These are phyloP conservation scores for Sarcophaga carnaria DNA, from an alignment of 2,888 invertebrate species.

Conservation along the genomic window DNA sequence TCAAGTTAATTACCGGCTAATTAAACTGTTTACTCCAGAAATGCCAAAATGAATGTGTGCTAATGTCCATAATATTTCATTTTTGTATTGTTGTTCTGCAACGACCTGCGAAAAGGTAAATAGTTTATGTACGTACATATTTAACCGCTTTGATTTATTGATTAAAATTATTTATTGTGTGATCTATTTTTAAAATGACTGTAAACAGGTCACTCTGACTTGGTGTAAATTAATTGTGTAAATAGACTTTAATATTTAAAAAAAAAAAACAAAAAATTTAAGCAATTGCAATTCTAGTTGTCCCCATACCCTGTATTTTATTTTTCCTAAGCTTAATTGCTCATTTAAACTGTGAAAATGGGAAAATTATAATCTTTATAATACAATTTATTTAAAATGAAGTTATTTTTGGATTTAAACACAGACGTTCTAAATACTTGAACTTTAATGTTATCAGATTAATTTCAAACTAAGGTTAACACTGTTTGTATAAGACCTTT, in stretches of 20 bases:
- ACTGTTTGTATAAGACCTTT: too few relatives aligned
- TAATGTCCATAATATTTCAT: conserved; percentile 8
- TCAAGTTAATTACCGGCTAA: conserved; percentile 12
- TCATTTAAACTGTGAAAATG: too few relatives aligned
- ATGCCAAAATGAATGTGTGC: conserved; percentile 34
- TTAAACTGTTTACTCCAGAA: conserved; percentile 21
- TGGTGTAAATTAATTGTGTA: background rate
- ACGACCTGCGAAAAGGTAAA: background rate
- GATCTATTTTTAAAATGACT: background rate
- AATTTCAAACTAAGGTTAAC: too few relatives aligned
- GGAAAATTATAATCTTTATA: too few relatives aligned
- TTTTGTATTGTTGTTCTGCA: conserved; percentile 1
- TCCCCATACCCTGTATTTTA: too few relatives aligned
- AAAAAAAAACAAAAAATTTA: background rate
- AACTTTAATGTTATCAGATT: too few relatives aligned
- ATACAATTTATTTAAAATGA: too few relatives aligned
- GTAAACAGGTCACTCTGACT: background rate
- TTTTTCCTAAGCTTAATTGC: too few relatives aligned
- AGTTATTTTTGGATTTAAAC: too few relatives aligned
- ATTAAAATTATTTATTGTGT: conserved; percentile 19
- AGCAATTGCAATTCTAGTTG: too few relatives aligned
- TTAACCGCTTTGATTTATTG: conserved; percentile 46
- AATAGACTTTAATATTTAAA: background rate
- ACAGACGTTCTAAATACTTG: too few relatives aligned
- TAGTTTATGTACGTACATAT: background rate